These are phyloP conservation scores for Manduca sexta DNA, from an alignment of 1,140 invertebrate genomes.

Conservation along the genomic window DNA sequence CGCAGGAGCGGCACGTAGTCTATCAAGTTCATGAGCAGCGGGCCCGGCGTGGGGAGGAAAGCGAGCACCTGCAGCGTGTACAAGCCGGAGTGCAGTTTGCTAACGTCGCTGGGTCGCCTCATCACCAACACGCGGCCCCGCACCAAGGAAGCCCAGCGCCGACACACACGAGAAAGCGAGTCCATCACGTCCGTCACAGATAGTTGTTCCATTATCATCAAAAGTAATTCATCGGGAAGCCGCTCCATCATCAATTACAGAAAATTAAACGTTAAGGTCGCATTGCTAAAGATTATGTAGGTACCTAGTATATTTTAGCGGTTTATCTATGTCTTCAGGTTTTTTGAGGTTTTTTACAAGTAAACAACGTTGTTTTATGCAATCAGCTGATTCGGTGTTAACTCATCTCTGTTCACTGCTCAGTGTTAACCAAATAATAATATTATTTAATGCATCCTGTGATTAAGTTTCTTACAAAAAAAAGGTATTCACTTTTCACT, in stretches of 20 bases:
- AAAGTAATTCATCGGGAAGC: constrained; percentile 32
- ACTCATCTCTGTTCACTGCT: too few species aligned
- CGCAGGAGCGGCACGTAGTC: constrained; percentile 1
- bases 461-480: too few species aligned
- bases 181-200: constrained; percentile 8
- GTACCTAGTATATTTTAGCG: too few species aligned
- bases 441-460: too few species aligned
- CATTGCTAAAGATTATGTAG: too few species aligned
- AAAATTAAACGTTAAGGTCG: too few species aligned
- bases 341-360: too few species aligned
- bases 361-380: too few species aligned
- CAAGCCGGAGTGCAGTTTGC: not conserved
- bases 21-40: not conserved
- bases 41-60: constrained; percentile 1
- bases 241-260: constrained; percentile 24
- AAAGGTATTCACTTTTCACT: too few species aligned
- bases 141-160: constrained; percentile 12
- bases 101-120: not conserved
- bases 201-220: constrained; percentile 27
- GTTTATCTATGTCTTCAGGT: too few species aligned
- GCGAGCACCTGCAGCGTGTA: constrained; percentile 9
- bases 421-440: too few species aligned
- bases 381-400: too few species aligned
- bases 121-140: constrained; percentile 1
- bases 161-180: constrained; percentile 16